Evolutionary conservation across 2,888 invertebrate genomes (phyloP).

Genomic region (Iselma pallidipennis): DNA sequence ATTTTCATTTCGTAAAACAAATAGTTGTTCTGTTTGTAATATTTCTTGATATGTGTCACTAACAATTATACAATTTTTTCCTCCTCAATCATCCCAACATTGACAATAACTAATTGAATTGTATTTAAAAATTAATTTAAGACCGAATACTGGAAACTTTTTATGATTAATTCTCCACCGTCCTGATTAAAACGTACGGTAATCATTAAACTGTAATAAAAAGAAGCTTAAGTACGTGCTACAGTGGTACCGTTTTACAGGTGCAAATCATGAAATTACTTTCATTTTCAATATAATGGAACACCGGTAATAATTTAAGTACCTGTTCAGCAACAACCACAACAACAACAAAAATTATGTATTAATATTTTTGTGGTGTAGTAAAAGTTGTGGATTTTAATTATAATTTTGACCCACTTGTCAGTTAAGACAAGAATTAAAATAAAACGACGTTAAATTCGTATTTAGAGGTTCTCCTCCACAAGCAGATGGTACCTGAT

Average conservation of each 20-base stretch:
- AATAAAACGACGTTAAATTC: background rate
- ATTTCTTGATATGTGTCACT: no score
- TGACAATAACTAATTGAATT: background rate
- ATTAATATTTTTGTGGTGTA: constrained; percentile 11
- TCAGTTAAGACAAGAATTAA: background rate
- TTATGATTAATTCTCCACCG: background rate
- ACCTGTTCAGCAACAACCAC: constrained; percentile 9
- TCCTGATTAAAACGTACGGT: constrained; percentile 15
- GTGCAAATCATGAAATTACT: constrained; percentile 33
- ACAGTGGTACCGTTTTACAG: constrained; percentile 28
- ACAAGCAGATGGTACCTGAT: background rate
- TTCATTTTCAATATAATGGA: constrained; percentile 30
- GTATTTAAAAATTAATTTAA: background rate
- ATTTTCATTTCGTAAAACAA: no score
- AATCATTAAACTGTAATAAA: constrained; percentile 34
- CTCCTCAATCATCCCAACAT: no score
- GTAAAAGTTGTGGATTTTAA: constrained; percentile 24
- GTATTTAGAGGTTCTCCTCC: background rate
- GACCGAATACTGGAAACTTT: no score
- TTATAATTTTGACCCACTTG: constrained; percentile 12
- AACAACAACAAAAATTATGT: constrained; percentile 1
- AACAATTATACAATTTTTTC: no score
- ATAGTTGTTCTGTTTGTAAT: no score
- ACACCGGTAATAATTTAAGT: constrained; percentile 26
- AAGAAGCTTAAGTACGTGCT: constrained; percentile 16